These are phyloP conservation scores for Drosophila kuntzei DNA, from an alignment of 2,888 invertebrate genomes.

Conservation along the genomic window DNA sequence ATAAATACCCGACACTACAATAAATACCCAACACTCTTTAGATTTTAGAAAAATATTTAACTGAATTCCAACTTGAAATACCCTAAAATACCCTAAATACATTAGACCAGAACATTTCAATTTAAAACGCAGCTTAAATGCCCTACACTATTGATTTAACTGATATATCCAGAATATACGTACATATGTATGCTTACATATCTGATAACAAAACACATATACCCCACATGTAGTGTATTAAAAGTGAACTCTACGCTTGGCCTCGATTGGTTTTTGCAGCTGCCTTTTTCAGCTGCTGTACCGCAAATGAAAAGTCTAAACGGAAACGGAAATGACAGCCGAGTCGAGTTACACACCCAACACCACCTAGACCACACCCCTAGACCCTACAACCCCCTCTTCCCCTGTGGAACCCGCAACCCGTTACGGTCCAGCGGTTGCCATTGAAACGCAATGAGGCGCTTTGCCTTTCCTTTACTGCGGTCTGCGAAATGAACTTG, in stretches of 20 bases:
- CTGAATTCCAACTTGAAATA: not conserved
- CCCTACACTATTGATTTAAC: not conserved
- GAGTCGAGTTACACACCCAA: constrained; percentile 19
- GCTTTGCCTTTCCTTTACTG: constrained; percentile 46
- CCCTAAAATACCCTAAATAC: not conserved
- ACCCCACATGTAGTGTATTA: constrained; percentile 5
- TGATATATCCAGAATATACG: not conserved
- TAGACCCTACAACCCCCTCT: not conserved
- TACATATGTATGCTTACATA: not conserved
- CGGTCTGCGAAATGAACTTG: constrained; percentile 37
- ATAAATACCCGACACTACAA: too few species aligned
- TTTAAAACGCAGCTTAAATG: not conserved
- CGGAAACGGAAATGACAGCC: constrained; percentile 60
- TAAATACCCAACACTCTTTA: too few species aligned
- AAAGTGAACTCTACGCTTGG: constrained; percentile 7
- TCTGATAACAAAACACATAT: not conserved
- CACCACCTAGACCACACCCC: not conserved
- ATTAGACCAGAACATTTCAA: not conserved
- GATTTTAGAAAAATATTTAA: too few species aligned
- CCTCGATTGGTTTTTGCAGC: constrained; percentile 44
- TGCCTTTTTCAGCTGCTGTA: constrained; percentile 34
- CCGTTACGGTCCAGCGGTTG: constrained; percentile 47
- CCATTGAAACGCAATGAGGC: constrained; percentile 63
- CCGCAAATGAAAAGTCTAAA: constrained; percentile 52
- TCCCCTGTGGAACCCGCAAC: not conserved